Evolutionary conservation across 2,113 vertebrate species (phyloP), one percentile per base, ranked within the genome.

Genomic region (Recurvirostra avosetta): DNA sequence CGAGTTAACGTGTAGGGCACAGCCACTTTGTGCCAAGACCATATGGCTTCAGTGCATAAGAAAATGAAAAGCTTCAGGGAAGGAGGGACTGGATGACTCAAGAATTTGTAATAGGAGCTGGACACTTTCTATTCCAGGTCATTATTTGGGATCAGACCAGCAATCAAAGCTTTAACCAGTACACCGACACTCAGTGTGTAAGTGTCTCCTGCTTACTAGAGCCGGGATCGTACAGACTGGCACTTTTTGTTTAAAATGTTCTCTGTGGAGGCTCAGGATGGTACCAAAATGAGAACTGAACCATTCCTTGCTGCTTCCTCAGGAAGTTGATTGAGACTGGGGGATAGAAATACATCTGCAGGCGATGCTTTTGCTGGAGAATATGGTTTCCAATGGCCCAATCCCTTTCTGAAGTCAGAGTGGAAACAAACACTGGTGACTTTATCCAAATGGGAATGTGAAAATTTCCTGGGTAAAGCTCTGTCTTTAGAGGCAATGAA

Each of bases 1-100:
- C 6, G 32, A 94, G 92, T 83, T 92, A 81, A 91, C 68, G 78
- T 56, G 34, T 23, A 94, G 79, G 91, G 92, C 88, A 95, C 62
- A 78, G 94, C 56, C 38, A 89, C 71, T 88, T 80, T 65, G 61
- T 92, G 79, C 91, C 91, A 80, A 91, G 88, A 88, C 92, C 92
- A 84, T 78, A 68, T 78, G 91, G 90, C 88, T 93, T 55, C 6
- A 4, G 83, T 26, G 43, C 65, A 49, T 38, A 58, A 78, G 56
- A 74, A 87, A 93, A 85, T 53, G 47, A 87, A 94, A 94, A 93
- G 65, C 92, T 92, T 84, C 68, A 81, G 75, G 68, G 76, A 86
- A 94, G 38, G 55, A 88, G 62, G 30, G 61, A 52, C n/a, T 40
- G 56, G 52, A 68, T 81, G 83, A 65, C 49, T 94, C 58, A 61